A percentile compares a stretch with the other conserved stretches of the same genome.
These are phyloP conservation scores for Stichopus chloronotus DNA, from an alignment of 35 echinoderm and acorn worm genomes.

Conservation along the genomic window DNA sequence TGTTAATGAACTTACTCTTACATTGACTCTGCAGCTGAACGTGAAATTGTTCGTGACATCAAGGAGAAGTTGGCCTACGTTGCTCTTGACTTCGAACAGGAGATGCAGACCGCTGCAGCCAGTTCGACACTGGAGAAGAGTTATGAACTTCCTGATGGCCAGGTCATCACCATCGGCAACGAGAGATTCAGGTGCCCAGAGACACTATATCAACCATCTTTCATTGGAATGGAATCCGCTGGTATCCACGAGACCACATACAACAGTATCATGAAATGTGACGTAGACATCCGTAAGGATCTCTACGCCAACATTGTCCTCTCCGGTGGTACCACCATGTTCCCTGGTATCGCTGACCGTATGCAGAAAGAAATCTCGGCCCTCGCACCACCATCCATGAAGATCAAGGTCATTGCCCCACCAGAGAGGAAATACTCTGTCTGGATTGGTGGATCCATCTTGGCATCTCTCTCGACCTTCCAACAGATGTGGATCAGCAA, in stretches of 20 bases:
- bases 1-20: too few relatives aligned
- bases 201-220: constrained; percentile 51
- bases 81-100: constrained; percentile 73
- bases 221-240: constrained; percentile 64
- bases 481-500: constrained; percentile 89
- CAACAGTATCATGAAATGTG: too few relatives aligned
- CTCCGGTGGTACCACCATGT: too few relatives aligned
- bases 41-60: constrained; percentile 79
- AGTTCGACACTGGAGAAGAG: constrained; percentile 22
- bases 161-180: constrained; percentile 78
- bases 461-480: constrained; percentile 72
- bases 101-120: constrained; percentile 43
- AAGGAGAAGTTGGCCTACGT: constrained; percentile 73
- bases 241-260: too few relatives aligned
- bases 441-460: constrained; percentile 82
- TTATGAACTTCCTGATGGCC: constrained; percentile 66
- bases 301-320: too few relatives aligned
- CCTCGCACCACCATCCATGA: constrained; percentile 78
- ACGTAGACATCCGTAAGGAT: too few relatives aligned
- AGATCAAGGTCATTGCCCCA: constrained; percentile 92
- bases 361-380: constrained; percentile 55
- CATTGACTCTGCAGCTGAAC: too few relatives aligned
- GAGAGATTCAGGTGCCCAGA: constrained; percentile 69
- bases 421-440: constrained; percentile 93
- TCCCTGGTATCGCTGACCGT: too few relatives aligned